Conservation (phyloP, 2,797 vertebrate species). For the Neoniphon sammara region DNA sequence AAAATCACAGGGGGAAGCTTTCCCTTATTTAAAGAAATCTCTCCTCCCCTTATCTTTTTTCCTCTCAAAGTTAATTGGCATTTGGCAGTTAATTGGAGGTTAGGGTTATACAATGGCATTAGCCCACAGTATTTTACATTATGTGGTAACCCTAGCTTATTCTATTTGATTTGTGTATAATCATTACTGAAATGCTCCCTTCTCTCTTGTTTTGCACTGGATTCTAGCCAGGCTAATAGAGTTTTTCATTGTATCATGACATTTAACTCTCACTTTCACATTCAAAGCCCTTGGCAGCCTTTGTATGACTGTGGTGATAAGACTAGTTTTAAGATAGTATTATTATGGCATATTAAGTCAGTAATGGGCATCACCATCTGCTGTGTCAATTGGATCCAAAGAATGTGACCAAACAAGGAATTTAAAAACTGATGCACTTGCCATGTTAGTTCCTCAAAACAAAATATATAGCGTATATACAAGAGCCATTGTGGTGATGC, state of each 20-base stretch:
- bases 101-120: neutral
- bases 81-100: too few relatives aligned
- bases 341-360: too few relatives aligned
- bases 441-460: neutral
- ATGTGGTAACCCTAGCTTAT: neutral
- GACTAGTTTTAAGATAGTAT: too few relatives aligned
- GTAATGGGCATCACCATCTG: too few relatives aligned
- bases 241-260: too few relatives aligned
- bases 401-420: neutral
- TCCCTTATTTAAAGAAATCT: neutral
- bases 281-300: too few relatives aligned
- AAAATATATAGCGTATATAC: neutral
- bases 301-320: too few relatives aligned
- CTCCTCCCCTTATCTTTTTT: neutral
- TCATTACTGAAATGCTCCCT: slow-evolving; percentile 3
- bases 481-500: slow-evolving; percentile 55
- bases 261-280: too few relatives aligned
- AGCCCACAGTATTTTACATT: neutral
- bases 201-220: neutral
- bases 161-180: neutral
- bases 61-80: too few relatives aligned
- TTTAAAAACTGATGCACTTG: neutral
- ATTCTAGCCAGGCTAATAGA: neutral
- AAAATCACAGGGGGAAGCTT: neutral
- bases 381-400: too few relatives aligned